phyloP scores from a whole-genome alignment of 2,113 vertebrate genomes.

The Pardalotus punctatus region DNA sequence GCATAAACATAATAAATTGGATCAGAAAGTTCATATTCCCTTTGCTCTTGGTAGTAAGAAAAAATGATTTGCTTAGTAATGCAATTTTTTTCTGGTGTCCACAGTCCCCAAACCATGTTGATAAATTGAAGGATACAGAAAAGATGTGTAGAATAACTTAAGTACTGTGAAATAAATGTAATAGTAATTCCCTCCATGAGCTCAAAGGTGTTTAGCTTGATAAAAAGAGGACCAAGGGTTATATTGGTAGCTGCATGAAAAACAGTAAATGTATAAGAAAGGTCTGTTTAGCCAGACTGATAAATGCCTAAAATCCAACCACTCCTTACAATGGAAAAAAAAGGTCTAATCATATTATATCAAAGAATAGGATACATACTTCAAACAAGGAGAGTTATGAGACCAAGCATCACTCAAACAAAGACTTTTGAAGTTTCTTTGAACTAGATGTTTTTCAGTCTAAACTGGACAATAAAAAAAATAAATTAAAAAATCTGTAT shows the following conservation, averaged over 20 bases:
- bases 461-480: not conserved
- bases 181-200: not conserved
- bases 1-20: not conserved
- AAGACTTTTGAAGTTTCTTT: not conserved
- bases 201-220: not conserved
- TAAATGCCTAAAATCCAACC: not conserved
- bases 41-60: not conserved
- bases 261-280: not conserved
- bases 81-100: not conserved
- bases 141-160: not conserved
- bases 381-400: not conserved
- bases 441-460: not conserved
- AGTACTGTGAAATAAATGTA: not conserved
- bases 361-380: not conserved
- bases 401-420: not conserved
- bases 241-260: not conserved
- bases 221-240: not conserved
- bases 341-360: not conserved
- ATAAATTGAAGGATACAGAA: not conserved
- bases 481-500: rapidly evolving
- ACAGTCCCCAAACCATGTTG: not conserved
- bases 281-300: not conserved
- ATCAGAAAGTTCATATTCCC: not conserved
- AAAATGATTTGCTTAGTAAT: not conserved
- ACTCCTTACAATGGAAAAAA: not conserved